Evolutionary conservation across 2,888 invertebrate genomes (phyloP), one percentile per base, ranked within the genome.

Genomic region (Polia nebulosa): DNA sequence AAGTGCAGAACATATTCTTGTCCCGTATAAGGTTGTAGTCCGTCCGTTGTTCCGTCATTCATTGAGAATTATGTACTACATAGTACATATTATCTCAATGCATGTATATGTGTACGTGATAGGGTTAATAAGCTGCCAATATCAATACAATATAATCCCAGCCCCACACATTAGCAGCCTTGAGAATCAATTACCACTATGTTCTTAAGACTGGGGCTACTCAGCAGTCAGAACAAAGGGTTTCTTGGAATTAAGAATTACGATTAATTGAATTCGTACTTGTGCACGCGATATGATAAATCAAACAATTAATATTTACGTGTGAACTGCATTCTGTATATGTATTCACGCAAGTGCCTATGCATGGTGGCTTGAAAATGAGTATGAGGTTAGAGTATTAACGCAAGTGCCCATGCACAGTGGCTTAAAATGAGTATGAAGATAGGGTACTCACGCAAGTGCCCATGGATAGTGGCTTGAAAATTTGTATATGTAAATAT

Each of bases 141-240:
- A 57, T 45, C 20, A 77, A 53, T 59, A 41, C 29, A 73, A 39
- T n/a, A n/a, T 9, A 57, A 55, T 15, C 11, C 39, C n/a, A 41
- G 27, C 52, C 36, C 47, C 49, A 59, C 25, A 17, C 20, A 53
- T 62, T 8, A 39, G 20, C 4, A 47, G 39, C 72, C 81, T 80
- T 64, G 53, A 36, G 51, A 55, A 64, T 34, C 55, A 67, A 67
- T 76, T 70, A 65, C 29, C 17, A 60, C 62, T 41, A 63, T 60
- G 44, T 61, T 64, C 53, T 47, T 25, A 58, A 62, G 58, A 76
- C 70, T 70, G 70, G 51, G 71, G 55, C 13, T 44, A 49, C 22
- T 25, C 13, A 47, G 57, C 3, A 51, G 25, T 25, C 20, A 60
- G 44, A 80, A 78, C 78, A 78, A 78, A 77, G 63, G 44, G 47